Evolutionary conservation across 1,140 invertebrate genomes (phyloP).

Genomic region (Protaetia brevitarsis): DNA sequence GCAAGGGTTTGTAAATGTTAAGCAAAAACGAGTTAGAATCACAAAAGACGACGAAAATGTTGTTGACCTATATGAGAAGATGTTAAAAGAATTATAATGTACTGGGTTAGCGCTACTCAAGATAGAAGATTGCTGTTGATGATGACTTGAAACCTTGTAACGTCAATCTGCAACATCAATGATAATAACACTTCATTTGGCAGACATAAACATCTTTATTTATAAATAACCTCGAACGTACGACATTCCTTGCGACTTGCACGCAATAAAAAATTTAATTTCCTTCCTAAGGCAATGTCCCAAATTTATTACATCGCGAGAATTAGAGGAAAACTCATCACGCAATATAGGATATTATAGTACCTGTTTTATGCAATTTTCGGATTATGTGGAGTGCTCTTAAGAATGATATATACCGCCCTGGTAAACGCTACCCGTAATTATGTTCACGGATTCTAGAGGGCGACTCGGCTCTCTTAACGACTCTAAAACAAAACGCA

Average conservation of each 20-base stretch:
- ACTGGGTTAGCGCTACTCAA: too few relatives aligned
- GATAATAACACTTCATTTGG: too few relatives aligned
- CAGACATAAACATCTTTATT: too few relatives aligned
- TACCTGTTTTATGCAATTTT: conserved; percentile 13
- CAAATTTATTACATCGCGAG: conserved; percentile 1
- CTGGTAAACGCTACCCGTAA: conserved; percentile 8
- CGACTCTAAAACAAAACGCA: conserved; percentile 14
- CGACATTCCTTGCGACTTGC: background rate
- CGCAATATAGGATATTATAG: conserved; percentile 16
- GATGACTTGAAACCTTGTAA: too few relatives aligned
- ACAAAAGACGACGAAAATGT: background rate
- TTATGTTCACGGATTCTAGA: conserved; percentile 14
- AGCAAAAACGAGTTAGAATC: background rate
- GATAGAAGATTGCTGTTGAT: too few relatives aligned
- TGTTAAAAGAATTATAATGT: too few relatives aligned
- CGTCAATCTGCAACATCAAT: too few relatives aligned
- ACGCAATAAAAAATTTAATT: conserved; percentile 13
- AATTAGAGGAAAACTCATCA: conserved; percentile 14
- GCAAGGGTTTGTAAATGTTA: background rate
- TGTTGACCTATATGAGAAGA: too few relatives aligned
- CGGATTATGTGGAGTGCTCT: conserved; percentile 15
- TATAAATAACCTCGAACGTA: background rate
- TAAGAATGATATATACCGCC: conserved; percentile 7
- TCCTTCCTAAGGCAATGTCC: background rate
- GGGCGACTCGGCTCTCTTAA: background rate